These are phyloP conservation scores for Neoarius graeffei DNA, from an alignment of 2,113 vertebrate species.

Conservation along the genomic window DNA sequence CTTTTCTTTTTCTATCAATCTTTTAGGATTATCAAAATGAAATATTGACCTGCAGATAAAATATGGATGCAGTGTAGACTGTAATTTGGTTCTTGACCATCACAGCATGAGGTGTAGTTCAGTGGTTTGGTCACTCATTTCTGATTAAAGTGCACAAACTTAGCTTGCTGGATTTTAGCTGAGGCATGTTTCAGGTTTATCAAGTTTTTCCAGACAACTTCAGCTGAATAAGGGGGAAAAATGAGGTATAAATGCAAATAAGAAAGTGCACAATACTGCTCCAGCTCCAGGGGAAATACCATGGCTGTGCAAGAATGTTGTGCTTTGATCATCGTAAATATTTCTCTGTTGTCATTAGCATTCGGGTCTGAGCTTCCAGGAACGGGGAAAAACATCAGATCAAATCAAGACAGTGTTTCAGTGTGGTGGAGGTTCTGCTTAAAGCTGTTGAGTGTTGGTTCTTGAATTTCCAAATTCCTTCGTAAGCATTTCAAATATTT, in stretches of 20 bases:
- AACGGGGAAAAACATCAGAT: background rate
- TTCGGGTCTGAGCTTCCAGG: background rate
- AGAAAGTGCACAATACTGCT: background rate
- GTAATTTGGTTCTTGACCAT: background rate
- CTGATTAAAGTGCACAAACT: constrained; percentile 19
- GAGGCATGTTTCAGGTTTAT: constrained; percentile 30
- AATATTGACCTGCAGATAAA: background rate
- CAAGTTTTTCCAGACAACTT: constrained; percentile 34
- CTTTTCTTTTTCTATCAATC: background rate
- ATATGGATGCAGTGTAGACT: background rate
- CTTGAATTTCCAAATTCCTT: background rate
- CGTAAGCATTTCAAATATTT: background rate
- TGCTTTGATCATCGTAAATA: constrained; percentile 28
- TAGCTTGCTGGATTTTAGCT: background rate
- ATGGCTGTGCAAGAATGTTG: constrained; percentile 3
- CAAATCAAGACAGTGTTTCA: background rate
- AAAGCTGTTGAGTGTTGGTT: background rate
- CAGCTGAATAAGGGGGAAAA: constrained; percentile 7
- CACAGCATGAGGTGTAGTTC: background rate
- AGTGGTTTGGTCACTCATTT: constrained; percentile 1
- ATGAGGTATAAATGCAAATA: constrained; percentile 28
- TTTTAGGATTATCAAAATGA: background rate
- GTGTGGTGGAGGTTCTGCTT: background rate
- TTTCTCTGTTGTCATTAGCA: constrained; percentile 25
- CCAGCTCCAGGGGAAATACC: constrained; percentile 17